Percentiles rank a stretch among this genome's conserved stretches.
Evolutionary conservation across 2,888 invertebrate genomes (phyloP).

Genomic region (Cylloceria caligata): DNA sequence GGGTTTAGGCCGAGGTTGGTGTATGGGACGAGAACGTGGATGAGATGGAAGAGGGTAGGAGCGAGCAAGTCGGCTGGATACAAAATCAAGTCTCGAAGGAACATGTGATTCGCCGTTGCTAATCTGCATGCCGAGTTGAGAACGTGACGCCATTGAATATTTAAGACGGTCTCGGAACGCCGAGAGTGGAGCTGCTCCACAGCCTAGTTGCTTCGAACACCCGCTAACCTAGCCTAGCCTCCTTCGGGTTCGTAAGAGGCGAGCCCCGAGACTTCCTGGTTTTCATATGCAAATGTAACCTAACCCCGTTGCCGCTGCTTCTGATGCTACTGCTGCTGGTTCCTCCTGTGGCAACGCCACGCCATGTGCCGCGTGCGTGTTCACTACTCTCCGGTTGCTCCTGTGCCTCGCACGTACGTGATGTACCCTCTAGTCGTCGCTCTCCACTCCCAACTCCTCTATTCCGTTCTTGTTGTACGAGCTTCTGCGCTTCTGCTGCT

Average conservation of each 20-base stretch:
- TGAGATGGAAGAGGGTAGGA: slow-evolving; percentile 52
- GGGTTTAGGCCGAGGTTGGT: slow-evolving; percentile 42
- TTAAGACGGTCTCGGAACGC: slow-evolving; percentile 78
- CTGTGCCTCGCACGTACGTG: slow-evolving; percentile 42
- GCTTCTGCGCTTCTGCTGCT: slow-evolving; percentile 51
- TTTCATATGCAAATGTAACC: slow-evolving; percentile 83
- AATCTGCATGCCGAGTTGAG: slow-evolving; percentile 82
- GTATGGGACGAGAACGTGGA: slow-evolving; percentile 52
- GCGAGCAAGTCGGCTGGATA: slow-evolving; percentile 71
- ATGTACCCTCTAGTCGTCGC: slow-evolving; percentile 26
- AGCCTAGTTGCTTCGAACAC: slow-evolving; percentile 71
- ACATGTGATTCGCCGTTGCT: slow-evolving; percentile 81
- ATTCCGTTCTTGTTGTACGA: slow-evolving; percentile 50
- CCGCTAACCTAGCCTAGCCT: slow-evolving; percentile 74
- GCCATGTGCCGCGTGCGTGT: slow-evolving; percentile 72
- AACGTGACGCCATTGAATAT: slow-evolving; percentile 83
- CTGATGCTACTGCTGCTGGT: slow-evolving; percentile 40
- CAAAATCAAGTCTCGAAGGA: slow-evolving; percentile 79
- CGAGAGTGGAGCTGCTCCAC: slow-evolving; percentile 62
- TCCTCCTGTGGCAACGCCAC: slow-evolving; percentile 69
- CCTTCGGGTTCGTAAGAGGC: slow-evolving; percentile 80
- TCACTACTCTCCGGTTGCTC: slow-evolving; percentile 62
- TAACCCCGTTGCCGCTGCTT: slow-evolving; percentile 54
- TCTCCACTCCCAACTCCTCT: slow-evolving; percentile 41
- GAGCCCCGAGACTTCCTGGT: slow-evolving; percentile 81